Conservation (phyloP, 2,888 invertebrate species). For the Archaeoteleia sp. region DNA sequence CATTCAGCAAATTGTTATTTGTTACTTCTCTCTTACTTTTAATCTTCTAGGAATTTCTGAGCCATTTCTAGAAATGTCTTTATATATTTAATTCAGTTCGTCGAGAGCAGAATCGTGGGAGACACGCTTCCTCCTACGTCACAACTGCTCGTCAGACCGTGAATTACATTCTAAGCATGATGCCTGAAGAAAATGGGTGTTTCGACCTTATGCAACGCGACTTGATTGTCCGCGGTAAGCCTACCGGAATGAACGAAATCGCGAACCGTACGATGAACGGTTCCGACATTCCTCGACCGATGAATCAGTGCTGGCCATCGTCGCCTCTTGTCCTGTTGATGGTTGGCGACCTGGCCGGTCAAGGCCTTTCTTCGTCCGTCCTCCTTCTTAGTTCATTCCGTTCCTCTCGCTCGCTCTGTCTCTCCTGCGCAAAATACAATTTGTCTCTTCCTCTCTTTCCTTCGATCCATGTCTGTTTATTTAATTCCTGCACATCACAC, state of each 20-base stretch:
- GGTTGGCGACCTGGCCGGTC: constrained; percentile 49
- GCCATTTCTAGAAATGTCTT: constrained; percentile 26
- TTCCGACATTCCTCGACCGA: constrained; percentile 51
- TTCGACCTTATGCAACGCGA: constrained; percentile 47
- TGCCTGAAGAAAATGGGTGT: constrained; percentile 18
- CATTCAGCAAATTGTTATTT: no score
- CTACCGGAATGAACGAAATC: constrained; percentile 52
- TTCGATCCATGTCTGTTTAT: constrained; percentile 8
- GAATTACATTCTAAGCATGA: constrained; percentile 37
- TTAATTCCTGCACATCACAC: no score
- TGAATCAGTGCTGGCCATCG: constrained; percentile 49
- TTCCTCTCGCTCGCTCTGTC: not conserved
- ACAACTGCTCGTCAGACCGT: constrained; percentile 47
- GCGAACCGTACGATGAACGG: constrained; percentile 53
- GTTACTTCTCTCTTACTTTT: no score
- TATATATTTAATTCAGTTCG: constrained; percentile 18
- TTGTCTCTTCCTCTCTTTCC: constrained; percentile 9
- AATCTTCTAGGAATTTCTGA: constrained; percentile 23
- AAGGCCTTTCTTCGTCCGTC: constrained; percentile 50
- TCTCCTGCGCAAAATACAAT: no score
- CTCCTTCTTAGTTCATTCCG: not conserved
- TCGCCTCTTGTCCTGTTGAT: constrained; percentile 43
- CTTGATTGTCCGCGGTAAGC: constrained; percentile 44
- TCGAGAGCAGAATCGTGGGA: constrained; percentile 37
- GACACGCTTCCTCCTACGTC: constrained; percentile 38